phyloP scores from a whole-genome alignment of 2,113 vertebrate species.

The Oenanthe oenanthe region DNA sequence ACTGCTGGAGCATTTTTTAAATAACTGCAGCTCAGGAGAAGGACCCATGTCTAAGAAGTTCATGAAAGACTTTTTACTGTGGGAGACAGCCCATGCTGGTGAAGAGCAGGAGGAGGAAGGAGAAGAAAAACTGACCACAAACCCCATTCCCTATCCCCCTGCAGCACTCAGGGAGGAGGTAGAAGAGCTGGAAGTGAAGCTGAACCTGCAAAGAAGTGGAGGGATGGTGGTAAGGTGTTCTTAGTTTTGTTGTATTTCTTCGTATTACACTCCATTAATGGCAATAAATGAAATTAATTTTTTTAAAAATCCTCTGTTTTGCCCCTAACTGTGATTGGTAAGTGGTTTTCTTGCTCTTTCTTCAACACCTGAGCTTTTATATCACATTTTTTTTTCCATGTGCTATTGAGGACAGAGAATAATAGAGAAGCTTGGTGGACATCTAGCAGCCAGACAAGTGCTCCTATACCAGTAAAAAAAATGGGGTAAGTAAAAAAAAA shows the following conservation, averaged over 20 bases:
- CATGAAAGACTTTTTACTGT: neutral
- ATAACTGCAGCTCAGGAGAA: neutral
- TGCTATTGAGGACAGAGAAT: neutral
- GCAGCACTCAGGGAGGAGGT: accelerated
- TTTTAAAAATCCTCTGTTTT: neutral
- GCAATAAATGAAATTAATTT: neutral
- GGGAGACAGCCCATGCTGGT: accelerated
- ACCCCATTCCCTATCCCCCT: neutral
- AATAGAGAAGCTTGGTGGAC: neutral
- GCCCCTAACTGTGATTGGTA: neutral
- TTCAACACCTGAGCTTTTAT: neutral
- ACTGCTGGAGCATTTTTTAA: neutral
- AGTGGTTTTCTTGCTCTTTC: neutral
- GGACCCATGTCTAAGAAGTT: neutral
- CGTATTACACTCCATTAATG: neutral
- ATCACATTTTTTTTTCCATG: neutral
- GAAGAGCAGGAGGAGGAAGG: neutral
- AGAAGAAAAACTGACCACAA: neutral
- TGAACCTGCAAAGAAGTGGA: neutral
- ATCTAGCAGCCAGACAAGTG: neutral
- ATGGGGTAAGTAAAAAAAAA: accelerated
- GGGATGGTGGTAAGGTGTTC: neutral
- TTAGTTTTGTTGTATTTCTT: neutral
- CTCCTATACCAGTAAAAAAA: neutral
- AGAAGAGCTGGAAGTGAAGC: neutral